Evolutionary conservation across 2,888 invertebrate species (phyloP).

Genomic region (Yponomeuta cagnagella): DNA sequence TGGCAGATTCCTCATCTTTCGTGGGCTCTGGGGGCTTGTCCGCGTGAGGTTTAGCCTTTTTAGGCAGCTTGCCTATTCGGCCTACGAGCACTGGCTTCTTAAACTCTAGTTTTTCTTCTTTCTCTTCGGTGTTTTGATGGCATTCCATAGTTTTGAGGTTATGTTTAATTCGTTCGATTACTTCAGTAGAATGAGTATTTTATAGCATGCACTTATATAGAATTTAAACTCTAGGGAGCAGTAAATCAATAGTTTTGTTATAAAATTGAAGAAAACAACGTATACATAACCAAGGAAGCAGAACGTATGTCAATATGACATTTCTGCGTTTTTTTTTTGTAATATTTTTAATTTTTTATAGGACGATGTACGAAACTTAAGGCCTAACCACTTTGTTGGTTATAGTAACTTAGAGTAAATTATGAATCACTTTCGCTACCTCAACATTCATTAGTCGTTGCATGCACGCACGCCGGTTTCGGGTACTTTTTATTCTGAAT

Average conservation of each 20-base stretch:
- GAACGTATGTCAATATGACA: neutral
- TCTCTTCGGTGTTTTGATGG: constrained; percentile 28
- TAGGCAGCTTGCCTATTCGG: constrained; percentile 70
- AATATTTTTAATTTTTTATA: too few species aligned
- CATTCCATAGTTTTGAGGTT: constrained; percentile 21
- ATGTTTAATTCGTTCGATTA: neutral
- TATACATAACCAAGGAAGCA: too few species aligned
- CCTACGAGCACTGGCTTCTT: constrained; percentile 74
- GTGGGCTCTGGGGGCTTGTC: constrained; percentile 9
- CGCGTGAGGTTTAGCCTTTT: constrained; percentile 39
- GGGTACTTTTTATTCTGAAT: too few species aligned
- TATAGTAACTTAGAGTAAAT: too few species aligned
- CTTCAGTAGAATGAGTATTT: neutral
- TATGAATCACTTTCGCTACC: too few species aligned
- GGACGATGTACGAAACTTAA: too few species aligned
- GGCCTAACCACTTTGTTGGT: too few species aligned
- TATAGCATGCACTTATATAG: neutral
- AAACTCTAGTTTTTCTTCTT: constrained; percentile 43
- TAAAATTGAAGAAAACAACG: too few species aligned
- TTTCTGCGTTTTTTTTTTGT: neutral
- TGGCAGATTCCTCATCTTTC: constrained; percentile 30
- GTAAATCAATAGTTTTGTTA: too few species aligned
- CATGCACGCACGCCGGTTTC: too few species aligned
- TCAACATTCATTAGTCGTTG: too few species aligned
- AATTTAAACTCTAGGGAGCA: too few species aligned